Evolutionary conservation across 2,113 vertebrate genomes (phyloP).

Genomic region (Thunnus maccoyii): DNA sequence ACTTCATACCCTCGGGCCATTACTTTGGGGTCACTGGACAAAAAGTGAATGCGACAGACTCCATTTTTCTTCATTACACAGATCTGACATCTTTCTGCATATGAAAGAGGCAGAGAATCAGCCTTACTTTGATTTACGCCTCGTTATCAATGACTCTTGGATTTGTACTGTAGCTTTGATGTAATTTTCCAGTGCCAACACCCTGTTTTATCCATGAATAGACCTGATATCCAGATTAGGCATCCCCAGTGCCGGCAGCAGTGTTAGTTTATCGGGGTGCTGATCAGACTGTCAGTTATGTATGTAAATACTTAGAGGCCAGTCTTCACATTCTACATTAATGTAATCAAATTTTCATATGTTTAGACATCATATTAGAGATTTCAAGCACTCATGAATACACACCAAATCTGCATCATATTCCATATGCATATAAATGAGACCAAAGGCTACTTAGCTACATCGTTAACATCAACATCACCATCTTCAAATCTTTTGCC

Average conservation of each 20-base stretch:
- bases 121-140: constrained; percentile 38
- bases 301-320: constrained; percentile 12
- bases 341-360: background rate
- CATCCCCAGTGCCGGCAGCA: constrained; percentile 14
- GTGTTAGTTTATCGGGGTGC: constrained; percentile 24
- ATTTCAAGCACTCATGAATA: no score
- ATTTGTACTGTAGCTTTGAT: constrained; percentile 48
- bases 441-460: no score
- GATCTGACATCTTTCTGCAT: constrained; percentile 47
- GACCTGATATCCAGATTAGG: constrained; percentile 24
- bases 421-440: no score
- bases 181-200: constrained; percentile 44
- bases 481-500: no score
- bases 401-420: no score
- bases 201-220: constrained; percentile 42
- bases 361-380: background rate
- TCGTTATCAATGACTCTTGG: constrained; percentile 43
- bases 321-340: constrained; percentile 2
- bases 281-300: constrained; percentile 44
- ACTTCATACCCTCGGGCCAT: constrained; percentile 42
- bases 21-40: constrained; percentile 57
- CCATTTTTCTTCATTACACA: constrained; percentile 68
- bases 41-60: constrained; percentile 59
- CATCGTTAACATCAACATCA: no score
- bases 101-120: constrained; percentile 41